Base-by-base conservation (phyloP, 2,888 invertebrate genomes). In the Pasiphila rectangulata region DNA sequence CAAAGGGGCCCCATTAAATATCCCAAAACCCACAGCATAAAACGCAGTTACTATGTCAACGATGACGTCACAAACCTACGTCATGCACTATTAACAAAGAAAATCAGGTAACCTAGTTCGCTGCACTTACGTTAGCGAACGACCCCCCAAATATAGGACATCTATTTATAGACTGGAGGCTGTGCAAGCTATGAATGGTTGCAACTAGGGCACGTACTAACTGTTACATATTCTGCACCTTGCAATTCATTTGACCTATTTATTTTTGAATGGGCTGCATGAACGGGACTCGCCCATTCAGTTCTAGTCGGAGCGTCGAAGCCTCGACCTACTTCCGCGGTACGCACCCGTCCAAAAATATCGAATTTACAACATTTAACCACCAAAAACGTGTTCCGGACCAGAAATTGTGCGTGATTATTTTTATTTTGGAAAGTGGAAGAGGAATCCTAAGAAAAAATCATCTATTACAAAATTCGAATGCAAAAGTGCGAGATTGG, bases 91-190 rank as follows among this genome's bases (percentile, higher is more conserved):
- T 74, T 77, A 79, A 79, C 83, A 81, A 84, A 82, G 82, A 76
- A 79, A 87, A 85, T 79, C 84, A 85, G 87, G 86, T 87, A 83
- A 88, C 87, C 87, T 80, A 87, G 63, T 80, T 86, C 75, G 72
- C 64, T 84, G 83, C 80, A 81, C 75, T 74, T 79, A 78, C 79
- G 79, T 71, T 67, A 67, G 80, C 79, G 81, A 82, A 83, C 81
- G 86, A 85, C 87, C 86, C 81, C 81, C 85, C 79, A 81, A 85
- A 86, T 81, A 86, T 87, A 84, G 87, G 81, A 72, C 87, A 69
- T 66, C 80, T 87, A 87, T 79, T 77, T 77, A 83, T 87, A 85
- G 85, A 60, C 56, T 52, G 67, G 75, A 75, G 79, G 75, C 74
- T 67, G 68, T 76, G 73, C 73, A 72, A 64, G 7, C 66, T 70